These are phyloP conservation scores for Acanthosepion esculentum DNA, from an alignment of 2,888 invertebrate genomes.

Conservation along the genomic window DNA sequence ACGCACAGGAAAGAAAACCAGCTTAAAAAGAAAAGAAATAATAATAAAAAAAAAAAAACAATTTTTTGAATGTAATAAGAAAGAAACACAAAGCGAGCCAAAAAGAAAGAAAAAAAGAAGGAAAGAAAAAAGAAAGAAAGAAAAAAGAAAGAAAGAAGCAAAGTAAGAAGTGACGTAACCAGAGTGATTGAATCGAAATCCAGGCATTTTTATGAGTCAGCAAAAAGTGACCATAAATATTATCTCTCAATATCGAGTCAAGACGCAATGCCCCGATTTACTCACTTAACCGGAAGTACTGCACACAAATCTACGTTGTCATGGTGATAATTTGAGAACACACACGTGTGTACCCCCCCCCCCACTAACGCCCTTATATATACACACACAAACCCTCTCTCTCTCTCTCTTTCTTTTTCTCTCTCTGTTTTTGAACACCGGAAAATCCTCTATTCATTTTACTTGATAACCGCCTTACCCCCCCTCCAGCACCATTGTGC, in stretches of 20 bases:
- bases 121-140: no score
- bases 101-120: no score
- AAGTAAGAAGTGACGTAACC: neutral
- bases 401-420: neutral
- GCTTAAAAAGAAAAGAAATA: no score
- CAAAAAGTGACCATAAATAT: conserved; percentile 18
- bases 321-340: conserved; percentile 18
- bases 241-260: neutral
- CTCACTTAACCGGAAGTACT: conserved; percentile 20
- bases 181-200: neutral
- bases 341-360: neutral
- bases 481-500: no score
- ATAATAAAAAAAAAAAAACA: no score
- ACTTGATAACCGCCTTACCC: no score
- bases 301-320: conserved; percentile 33
- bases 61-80: no score
- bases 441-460: no score
- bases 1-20: no score
- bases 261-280: neutral
- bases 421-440: neutral
- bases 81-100: no score
- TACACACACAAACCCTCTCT: neutral
- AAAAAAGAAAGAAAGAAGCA: neutral
- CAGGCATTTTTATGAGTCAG: neutral
- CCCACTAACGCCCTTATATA: neutral